These are phyloP conservation scores for Andrena haemorrhoa DNA, from an alignment of 2,888 invertebrate genomes.

Conservation along the genomic window DNA sequence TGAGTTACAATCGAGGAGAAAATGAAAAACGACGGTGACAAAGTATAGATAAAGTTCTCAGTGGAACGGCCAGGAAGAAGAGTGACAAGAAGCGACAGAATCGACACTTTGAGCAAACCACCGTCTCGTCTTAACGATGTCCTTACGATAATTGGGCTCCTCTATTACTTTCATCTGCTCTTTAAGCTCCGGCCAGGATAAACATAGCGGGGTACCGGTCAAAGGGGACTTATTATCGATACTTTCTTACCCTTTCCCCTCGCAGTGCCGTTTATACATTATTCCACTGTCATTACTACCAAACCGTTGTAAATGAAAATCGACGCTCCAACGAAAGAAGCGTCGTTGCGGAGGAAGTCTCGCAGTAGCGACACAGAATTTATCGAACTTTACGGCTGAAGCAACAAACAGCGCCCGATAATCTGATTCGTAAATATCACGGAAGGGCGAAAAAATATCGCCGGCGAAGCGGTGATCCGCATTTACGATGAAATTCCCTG, in stretches of 20 bases:
- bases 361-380: constrained; percentile 15
- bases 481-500: constrained; percentile 12
- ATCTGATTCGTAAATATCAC: constrained; percentile 30
- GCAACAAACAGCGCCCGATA: constrained; percentile 19
- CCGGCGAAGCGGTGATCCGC: neutral
- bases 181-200: neutral
- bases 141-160: constrained; percentile 52
- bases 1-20: neutral
- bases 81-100: neutral
- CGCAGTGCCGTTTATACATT: neutral
- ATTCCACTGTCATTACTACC: constrained; percentile 24
- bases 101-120: constrained; percentile 36
- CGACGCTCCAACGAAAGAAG: neutral
- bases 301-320: neutral
- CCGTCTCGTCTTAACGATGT: constrained; percentile 38
- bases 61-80: neutral
- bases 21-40: neutral
- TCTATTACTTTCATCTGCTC: constrained; percentile 18
- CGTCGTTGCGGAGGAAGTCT: neutral
- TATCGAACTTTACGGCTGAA: constrained; percentile 19
- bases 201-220: neutral
- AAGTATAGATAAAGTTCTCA: neutral
- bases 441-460: neutral
- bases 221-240: constrained; percentile 32
- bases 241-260: constrained; percentile 17